phyloP scores from a whole-genome alignment of 2,888 invertebrate species.

The Trissolcus japonicus region DNA sequence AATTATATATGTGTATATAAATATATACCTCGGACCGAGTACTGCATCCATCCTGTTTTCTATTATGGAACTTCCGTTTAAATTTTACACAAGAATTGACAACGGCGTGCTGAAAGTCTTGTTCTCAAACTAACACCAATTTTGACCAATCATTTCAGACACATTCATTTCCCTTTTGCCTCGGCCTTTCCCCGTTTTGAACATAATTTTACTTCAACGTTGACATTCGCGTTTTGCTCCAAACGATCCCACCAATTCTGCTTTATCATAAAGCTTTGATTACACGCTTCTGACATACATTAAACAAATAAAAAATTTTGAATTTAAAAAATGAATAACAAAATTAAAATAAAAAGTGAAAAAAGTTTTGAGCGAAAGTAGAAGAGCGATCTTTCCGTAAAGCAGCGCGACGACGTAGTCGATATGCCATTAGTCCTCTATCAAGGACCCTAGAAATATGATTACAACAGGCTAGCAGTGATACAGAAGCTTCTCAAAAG shows the following conservation, averaged over 20 bases:
- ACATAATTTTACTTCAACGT: too few species aligned
- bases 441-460: conserved; percentile 72
- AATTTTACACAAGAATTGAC: conserved; percentile 49
- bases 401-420: conserved; percentile 60
- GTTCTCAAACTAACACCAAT: too few species aligned
- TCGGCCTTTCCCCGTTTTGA: neutral
- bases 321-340: neutral
- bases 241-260: too few species aligned
- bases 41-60: conserved; percentile 52
- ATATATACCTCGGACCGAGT: conserved; percentile 21
- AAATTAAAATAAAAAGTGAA: neutral
- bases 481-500: conserved; percentile 74
- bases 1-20: conserved; percentile 23
- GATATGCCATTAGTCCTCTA: conserved; percentile 72
- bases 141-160: too few species aligned
- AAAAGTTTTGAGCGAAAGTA: conserved; percentile 24
- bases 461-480: conserved; percentile 73
- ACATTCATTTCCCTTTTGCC: too few species aligned
- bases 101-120: conserved; percentile 18
- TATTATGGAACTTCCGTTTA: conserved; percentile 53
- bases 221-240: too few species aligned
- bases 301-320: neutral
- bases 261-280: too few species aligned
- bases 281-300: too few species aligned
- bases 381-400: conserved; percentile 51